phyloP scores from a whole-genome alignment of 2,113 vertebrate species.

The Zootoca vivipara region DNA sequence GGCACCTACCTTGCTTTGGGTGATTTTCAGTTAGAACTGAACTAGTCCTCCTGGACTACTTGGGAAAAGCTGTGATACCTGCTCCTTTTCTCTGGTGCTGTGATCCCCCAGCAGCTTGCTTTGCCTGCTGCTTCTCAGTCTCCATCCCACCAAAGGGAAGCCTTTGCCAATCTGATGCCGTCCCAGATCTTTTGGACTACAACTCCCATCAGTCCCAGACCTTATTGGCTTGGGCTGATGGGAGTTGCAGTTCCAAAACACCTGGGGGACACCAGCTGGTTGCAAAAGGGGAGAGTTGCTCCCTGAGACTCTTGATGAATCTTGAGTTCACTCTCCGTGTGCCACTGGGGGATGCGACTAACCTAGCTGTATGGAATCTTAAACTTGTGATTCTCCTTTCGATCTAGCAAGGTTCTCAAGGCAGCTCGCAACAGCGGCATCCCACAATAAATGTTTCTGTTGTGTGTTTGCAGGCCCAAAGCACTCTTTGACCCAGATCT shows the following conservation, averaged over 20 bases:
- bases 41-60: background rate
- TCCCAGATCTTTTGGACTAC: too few species aligned
- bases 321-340: background rate
- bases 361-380: background rate
- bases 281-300: background rate
- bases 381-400: background rate
- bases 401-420: too few species aligned
- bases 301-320: background rate
- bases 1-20: too few species aligned
- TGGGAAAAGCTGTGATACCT: background rate
- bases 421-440: too few species aligned
- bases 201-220: background rate
- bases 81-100: background rate
- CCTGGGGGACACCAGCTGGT: too few species aligned
- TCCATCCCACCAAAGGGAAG: background rate
- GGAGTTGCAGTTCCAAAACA: too few species aligned
- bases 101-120: background rate
- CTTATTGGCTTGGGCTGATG: background rate
- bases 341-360: background rate
- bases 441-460: background rate
- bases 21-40: background rate
- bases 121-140: background rate
- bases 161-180: background rate
- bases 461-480: conserved; percentile 85
- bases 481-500: conserved; percentile 95